These are phyloP conservation scores for Anableps anableps DNA, from an alignment of 2,797 vertebrate genomes.

Conservation along the genomic window DNA sequence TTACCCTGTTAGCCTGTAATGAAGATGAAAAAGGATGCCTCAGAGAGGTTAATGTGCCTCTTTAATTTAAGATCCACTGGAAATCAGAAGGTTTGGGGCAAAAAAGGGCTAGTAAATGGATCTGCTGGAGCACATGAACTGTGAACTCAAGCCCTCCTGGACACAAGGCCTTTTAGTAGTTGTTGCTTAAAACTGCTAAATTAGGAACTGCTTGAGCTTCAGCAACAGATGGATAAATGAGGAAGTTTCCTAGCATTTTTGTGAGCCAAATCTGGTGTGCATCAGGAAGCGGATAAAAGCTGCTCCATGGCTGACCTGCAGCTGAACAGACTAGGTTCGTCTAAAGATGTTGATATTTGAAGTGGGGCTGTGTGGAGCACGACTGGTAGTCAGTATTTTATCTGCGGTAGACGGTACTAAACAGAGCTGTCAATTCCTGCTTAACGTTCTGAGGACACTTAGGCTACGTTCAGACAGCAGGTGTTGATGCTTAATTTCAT, in stretches of 20 bases:
- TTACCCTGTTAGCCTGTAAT: conserved; percentile 65
- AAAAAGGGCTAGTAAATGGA: conserved; percentile 68
- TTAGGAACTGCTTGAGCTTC: background rate
- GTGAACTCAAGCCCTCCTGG: conserved; percentile 47
- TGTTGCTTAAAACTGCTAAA: conserved; percentile 15
- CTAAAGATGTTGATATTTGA: no score
- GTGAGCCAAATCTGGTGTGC: conserved; percentile 44
- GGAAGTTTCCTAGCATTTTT: conserved; percentile 21
- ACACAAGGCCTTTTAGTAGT: conserved; percentile 29
- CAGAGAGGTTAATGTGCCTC: conserved; percentile 73
- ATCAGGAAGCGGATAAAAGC: background rate
- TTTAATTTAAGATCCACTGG: conserved; percentile 68
- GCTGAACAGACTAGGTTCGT: no score
- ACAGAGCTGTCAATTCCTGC: no score
- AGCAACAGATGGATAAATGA: conserved; percentile 6
- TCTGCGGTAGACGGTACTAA: background rate
- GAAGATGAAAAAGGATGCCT: conserved; percentile 61
- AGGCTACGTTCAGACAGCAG: no score
- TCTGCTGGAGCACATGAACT: conserved; percentile 59
- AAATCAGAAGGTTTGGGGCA: conserved; percentile 51
- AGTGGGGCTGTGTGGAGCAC: background rate
- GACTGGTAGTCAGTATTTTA: background rate
- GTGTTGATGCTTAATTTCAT: no score
- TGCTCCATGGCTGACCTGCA: background rate
- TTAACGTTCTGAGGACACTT: no score